phyloP scores from a whole-genome alignment of 1,140 invertebrate species.

The Bursaphelenchus mucronatus region DNA sequence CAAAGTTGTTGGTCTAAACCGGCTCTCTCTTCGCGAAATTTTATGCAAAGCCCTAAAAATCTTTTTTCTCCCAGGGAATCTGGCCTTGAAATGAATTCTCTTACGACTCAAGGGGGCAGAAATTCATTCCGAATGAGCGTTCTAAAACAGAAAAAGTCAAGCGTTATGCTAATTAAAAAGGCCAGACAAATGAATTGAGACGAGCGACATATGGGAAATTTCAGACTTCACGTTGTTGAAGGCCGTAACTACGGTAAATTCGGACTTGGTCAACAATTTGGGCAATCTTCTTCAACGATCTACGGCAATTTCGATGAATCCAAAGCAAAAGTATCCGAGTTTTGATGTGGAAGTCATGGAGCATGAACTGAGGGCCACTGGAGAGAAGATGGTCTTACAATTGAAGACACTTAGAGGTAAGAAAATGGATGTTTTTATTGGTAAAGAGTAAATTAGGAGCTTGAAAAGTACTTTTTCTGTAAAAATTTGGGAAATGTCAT shows the following conservation, averaged over 20 bases:
- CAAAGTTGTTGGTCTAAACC: no score
- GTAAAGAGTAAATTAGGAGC: conserved; percentile 6
- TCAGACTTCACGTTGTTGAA: conserved; percentile 80
- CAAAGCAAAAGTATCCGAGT: conserved; percentile 70
- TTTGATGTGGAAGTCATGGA: conserved; percentile 63
- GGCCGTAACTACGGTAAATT: conserved; percentile 75
- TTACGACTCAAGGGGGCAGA: no score
- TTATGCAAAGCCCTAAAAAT: no score
- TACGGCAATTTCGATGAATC: conserved; percentile 74
- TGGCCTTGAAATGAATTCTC: no score
- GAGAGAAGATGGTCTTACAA: conserved; percentile 66
- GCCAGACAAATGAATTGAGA: no score
- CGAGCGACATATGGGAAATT: conserved; percentile 14
- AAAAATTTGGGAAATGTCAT: no score
- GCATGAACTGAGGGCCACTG: conserved; percentile 60
- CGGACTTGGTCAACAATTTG: conserved; percentile 83
- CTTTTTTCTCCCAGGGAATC: no score
- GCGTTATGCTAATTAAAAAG: no score
- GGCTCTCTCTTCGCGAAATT: no score
- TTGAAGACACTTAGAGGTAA: conserved; percentile 67
- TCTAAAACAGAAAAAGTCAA: no score
- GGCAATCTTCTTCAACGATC: conserved; percentile 83
- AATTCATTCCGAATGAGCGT: no score
- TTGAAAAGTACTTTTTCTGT: conserved; percentile 3
- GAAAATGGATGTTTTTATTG: conserved; percentile 5